Evolutionary conservation across 2,888 invertebrate genomes (phyloP).

Genomic region (Yponomeuta evonymella): DNA sequence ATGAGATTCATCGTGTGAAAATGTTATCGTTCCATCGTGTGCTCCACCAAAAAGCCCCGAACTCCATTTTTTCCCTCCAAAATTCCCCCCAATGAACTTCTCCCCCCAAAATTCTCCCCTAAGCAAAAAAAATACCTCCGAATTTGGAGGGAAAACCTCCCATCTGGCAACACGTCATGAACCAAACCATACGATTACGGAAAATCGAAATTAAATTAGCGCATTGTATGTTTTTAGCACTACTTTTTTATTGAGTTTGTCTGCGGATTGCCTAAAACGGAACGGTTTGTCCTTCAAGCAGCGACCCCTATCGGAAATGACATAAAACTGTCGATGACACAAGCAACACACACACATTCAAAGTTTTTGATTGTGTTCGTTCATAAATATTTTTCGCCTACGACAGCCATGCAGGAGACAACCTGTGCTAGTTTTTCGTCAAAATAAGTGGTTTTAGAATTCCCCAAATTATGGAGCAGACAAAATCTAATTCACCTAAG

Average conservation of each 20-base stretch:
- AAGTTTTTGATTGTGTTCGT: slow-evolving; percentile 56
- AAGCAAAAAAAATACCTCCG: too few relatives aligned
- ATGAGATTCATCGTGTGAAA: too few relatives aligned
- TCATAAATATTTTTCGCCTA: slow-evolving; percentile 75
- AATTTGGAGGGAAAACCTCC: too few relatives aligned
- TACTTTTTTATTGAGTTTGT: background rate
- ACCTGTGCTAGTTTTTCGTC: slow-evolving; percentile 75
- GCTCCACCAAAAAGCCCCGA: too few relatives aligned
- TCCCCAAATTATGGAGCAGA: slow-evolving; percentile 75
- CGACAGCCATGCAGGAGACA: slow-evolving; percentile 79
- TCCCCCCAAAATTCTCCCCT: too few relatives aligned
- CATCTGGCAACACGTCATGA: background rate
- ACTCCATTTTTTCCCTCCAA: too few relatives aligned
- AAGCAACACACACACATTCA: slow-evolving; percentile 45
- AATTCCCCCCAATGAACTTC: too few relatives aligned
- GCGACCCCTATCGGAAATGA: slow-evolving; percentile 9
- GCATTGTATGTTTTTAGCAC: background rate
- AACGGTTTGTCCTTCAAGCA: slow-evolving; percentile 6
- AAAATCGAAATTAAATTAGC: too few relatives aligned
- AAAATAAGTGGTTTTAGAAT: slow-evolving; percentile 71
- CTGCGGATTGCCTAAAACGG: background rate
- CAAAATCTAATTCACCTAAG: slow-evolving; percentile 79
- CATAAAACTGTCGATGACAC: slow-evolving; percentile 12
- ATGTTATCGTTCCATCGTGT: too few relatives aligned
- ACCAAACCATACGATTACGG: background rate